phyloP scores from a whole-genome alignment of 2,888 invertebrate species.

The Agonopterix subpropinquella region DNA sequence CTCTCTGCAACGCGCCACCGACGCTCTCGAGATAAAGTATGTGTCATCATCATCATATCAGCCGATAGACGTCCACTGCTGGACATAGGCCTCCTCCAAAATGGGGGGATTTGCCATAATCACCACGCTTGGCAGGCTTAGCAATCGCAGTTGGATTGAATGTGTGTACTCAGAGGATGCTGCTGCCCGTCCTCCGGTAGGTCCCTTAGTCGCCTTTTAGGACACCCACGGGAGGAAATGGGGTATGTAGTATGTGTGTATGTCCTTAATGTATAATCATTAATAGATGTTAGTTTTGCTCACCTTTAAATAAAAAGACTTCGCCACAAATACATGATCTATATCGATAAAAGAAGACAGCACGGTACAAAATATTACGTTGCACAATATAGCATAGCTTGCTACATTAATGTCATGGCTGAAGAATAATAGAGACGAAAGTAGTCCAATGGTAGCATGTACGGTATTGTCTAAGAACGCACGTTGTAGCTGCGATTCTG shows the following conservation, averaged over 20 bases:
- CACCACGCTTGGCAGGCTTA: too few species aligned
- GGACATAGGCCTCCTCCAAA: too few species aligned
- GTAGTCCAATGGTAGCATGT: constrained; percentile 44
- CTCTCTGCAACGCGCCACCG: background rate
- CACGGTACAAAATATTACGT: constrained; percentile 44
- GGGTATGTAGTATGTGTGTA: too few species aligned
- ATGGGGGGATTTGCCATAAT: too few species aligned
- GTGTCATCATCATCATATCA: background rate
- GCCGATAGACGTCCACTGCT: too few species aligned
- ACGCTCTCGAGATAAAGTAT: background rate
- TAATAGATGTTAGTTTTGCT: constrained; percentile 11
- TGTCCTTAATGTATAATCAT: too few species aligned
- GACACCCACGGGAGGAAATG: too few species aligned
- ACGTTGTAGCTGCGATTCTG: constrained; percentile 37
- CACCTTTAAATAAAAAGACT: constrained; percentile 53
- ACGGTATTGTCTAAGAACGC: constrained; percentile 45
- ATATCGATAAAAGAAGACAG: constrained; percentile 53
- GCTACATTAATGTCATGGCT: constrained; percentile 29
- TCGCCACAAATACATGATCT: constrained; percentile 58
- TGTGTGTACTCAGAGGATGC: too few species aligned
- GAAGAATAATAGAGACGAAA: constrained; percentile 50
- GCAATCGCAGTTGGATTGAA: too few species aligned
- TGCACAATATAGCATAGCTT: constrained; percentile 23
- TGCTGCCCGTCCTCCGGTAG: too few species aligned
- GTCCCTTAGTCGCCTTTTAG: too few species aligned